Evolutionary conservation across 1,140 invertebrate species (phyloP), one percentile per base, ranked within the genome.

Genomic region (Brachionus koreanus): DNA sequence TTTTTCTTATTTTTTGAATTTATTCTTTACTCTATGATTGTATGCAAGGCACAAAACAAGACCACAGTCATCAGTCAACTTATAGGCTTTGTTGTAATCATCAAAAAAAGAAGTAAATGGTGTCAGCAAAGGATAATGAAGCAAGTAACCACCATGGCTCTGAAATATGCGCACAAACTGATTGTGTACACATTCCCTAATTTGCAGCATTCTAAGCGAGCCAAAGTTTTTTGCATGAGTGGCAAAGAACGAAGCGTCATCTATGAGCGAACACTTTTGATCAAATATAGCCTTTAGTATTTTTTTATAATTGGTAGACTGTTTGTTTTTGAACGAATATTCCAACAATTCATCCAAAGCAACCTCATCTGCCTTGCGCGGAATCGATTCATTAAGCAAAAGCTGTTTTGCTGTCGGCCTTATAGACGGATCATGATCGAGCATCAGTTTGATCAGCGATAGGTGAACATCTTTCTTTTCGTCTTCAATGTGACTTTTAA

Each of bases 291-390:
- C 46, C 19, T 79, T 79, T 2, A 79, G 29, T 13, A 79, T 79
- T 65, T 13, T n/a, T 19, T 79, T 79, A 25, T 79, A 79, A 43
- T 79, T 61, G 7, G 49, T 65, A 2, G 76, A 79, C 39, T 79
- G 76, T 33, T 79, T 79, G 39, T 79, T 79, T 35, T 39, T 19
- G 57, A 79, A 79, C 23, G 76, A 79, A 43, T 79, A 79, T 61
- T 79, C 19, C 12, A 79, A 25, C 49, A 79, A 43, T 25, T 79
- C 76, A 12, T 79, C 76, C 23, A 79, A 43, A 61, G 49, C 76
- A 19, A 79, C n/a, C 25, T 79, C 76, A 42, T 79, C 76, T 39
- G 23, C 49, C 33, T 79, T 79, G n/a, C 76, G 33, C 23, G 76
- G 76, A 16, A 79, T 25, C 49, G 29, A 37, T 16, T 79, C 76